Base-by-base conservation (phyloP, 1,140 invertebrate genomes). In the Saccostrea echinata region DNA sequence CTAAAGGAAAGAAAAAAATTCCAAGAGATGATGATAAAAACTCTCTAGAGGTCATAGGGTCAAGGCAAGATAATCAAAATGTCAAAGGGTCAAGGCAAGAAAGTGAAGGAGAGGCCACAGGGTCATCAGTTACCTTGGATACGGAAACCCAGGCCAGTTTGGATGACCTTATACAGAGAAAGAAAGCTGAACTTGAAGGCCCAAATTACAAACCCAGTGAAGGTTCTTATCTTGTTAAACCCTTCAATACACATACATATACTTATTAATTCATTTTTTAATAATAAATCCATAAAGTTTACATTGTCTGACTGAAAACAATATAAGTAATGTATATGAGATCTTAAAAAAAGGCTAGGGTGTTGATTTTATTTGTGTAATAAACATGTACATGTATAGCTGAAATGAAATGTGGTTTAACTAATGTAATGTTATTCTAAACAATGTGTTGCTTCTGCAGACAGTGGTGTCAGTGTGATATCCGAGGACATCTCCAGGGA, bases 1-100 rank as follows among this genome's bases (percentile, higher is more conserved):
- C 76, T 3, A 82, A 43, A 27, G 87, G 83, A 18, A 71, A 51
- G 13, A 88, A 88, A 21, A 88, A 57, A 21, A 84, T 53, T 53
- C 43, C 55, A 81, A 71, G 18, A 76, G 21, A 57, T 51, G 87
- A 84, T 80, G 86, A 51, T n/a, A 84, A 82, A 68, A 76, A 11
- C 11, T 30, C 68, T 61, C 55, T 2, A 76, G 68, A 76, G 68
- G 30, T 18, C 68, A 76, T 13, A 27, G 30, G 27, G 27, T 76
- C 68, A 76, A 76, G 27, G n/a, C n/a, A 11, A 9, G 64, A 68
- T 68, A 11, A 16, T 76, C 24, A 76, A 33, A 8, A 30, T 24
- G 68, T 30, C 30, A 76, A 76, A 76, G 68, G 68, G 27, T 76
- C 24, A 76, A 30, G 13, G 3, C 27, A 76, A 1, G 61, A 55